A percentile compares a stretch with the other conserved stretches of the same genome.
phyloP scores from a whole-genome alignment of 92 coral and sea anemone species.

The Pocillopora grandis region DNA sequence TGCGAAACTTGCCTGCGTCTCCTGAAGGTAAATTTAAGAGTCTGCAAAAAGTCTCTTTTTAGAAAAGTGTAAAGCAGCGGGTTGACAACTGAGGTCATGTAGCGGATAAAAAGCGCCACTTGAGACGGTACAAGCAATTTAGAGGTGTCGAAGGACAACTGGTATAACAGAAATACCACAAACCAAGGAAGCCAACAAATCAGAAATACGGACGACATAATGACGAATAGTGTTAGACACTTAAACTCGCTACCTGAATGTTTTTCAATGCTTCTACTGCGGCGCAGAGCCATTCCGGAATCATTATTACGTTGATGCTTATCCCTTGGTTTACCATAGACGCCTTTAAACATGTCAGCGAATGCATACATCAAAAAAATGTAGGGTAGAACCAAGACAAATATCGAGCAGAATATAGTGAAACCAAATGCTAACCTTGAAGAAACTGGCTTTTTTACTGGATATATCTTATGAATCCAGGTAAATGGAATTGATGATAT shows the following conservation, averaged over 20 bases:
- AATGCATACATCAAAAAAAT: slow-evolving; percentile 24
- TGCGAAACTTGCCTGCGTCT: slow-evolving; percentile 3
- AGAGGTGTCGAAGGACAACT: background rate
- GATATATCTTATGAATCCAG: slow-evolving; percentile 24
- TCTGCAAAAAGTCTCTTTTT: slow-evolving; percentile 42
- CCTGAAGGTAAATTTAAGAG: slow-evolving; percentile 5
- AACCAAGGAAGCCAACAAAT: slow-evolving; percentile 47
- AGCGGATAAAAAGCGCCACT: slow-evolving; percentile 36
- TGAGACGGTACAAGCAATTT: slow-evolving; percentile 7
- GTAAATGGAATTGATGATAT: slow-evolving; percentile 18
- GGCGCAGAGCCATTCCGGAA: background rate
- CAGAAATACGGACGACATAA: slow-evolving; percentile 29
- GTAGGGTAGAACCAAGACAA: slow-evolving; percentile 34
- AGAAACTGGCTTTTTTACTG: slow-evolving; percentile 16
- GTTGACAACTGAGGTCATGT: slow-evolving; percentile 44
- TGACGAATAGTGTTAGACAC: slow-evolving; percentile 16
- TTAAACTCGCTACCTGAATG: slow-evolving; percentile 12
- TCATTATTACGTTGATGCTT: background rate
- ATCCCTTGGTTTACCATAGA: background rate
- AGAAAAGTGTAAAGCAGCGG: slow-evolving; percentile 61
- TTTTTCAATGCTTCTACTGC: background rate
- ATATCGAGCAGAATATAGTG: slow-evolving; percentile 23
- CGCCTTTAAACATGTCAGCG: slow-evolving; percentile 8
- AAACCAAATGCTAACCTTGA: background rate
- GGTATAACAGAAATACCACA: slow-evolving; percentile 6